phyloP scores from a whole-genome alignment of 2,113 vertebrate species.

The Rana temporaria region DNA sequence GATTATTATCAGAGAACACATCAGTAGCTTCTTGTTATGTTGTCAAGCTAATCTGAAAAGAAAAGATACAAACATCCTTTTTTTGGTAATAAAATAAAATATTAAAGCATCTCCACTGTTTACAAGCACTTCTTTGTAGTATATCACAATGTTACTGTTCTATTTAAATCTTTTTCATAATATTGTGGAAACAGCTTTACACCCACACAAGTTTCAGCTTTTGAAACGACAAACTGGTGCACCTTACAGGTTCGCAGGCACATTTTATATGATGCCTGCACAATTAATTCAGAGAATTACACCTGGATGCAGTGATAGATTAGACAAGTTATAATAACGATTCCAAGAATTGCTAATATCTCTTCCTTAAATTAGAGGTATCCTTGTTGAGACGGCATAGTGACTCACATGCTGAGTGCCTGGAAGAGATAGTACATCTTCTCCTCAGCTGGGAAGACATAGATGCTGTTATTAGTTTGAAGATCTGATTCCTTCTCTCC shows the following conservation, averaged over 20 bases:
- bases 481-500: conserved; percentile 61
- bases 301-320: conserved; percentile 62
- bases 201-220: conserved; percentile 19
- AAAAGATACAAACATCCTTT: too few species aligned
- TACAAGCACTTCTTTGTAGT: too few species aligned
- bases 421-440: conserved; percentile 61
- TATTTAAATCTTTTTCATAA: conserved; percentile 13
- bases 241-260: not conserved
- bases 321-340: conserved; percentile 59
- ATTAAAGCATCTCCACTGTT: too few species aligned
- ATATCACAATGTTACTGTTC: conserved; percentile 22
- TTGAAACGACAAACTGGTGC: conserved; percentile 10
- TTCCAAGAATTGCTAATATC: conserved; percentile 65
- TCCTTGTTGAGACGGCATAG: conserved; percentile 56
- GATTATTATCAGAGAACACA: too few species aligned
- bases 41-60: too few species aligned
- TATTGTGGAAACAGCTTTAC: conserved; percentile 9
- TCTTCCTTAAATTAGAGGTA: conserved; percentile 67
- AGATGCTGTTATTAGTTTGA: conserved; percentile 63
- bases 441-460: conserved; percentile 51
- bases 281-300: conserved; percentile 57
- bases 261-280: conserved; percentile 12
- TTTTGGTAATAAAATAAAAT: too few species aligned
- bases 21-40: too few species aligned
- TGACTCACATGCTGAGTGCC: conserved; percentile 47